A percentile compares a stretch with the other conserved stretches of the same genome.
phyloP scores from a whole-genome alignment of 64 coral and sea anemone species.

The Montipora efflorescens region DNA sequence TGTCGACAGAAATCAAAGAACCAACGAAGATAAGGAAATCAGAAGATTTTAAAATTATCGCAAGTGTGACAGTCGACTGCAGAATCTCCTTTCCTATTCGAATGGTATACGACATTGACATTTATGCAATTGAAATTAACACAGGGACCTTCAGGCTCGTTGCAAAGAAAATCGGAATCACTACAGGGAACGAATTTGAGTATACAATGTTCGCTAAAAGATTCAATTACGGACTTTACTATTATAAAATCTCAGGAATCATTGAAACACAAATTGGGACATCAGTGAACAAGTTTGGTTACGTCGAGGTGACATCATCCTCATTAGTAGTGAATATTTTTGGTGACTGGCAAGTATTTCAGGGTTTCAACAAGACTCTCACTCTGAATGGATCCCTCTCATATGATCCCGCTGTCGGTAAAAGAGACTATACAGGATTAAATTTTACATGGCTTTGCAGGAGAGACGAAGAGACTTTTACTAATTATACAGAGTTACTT shows the following conservation, averaged over 20 bases:
- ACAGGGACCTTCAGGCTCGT: background rate
- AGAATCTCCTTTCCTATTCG: background rate
- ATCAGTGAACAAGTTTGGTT: conserved; percentile 48
- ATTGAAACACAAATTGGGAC: conserved; percentile 46
- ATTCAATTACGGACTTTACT: conserved; percentile 69
- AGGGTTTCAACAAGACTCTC: conserved; percentile 57
- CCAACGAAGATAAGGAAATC: conserved; percentile 52
- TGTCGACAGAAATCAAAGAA: conserved; percentile 36
- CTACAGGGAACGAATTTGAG: background rate
- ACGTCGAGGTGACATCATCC: conserved; percentile 65
- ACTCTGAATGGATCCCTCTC: conserved; percentile 61
- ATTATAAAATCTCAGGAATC: conserved; percentile 56
- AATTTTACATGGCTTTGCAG: conserved; percentile 89
- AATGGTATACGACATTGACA: background rate
- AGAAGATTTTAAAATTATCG: conserved; percentile 30
- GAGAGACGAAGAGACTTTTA: conserved; percentile 66
- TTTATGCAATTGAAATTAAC: background rate
- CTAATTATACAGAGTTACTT: conserved; percentile 41
- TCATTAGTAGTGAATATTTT: conserved; percentile 65
- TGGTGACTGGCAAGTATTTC: conserved; percentile 37
- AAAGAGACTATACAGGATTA: conserved; percentile 61
- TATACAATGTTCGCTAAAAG: conserved; percentile 28
- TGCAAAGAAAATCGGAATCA: background rate
- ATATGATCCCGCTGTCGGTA: conserved; percentile 80
- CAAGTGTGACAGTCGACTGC: conserved; percentile 21